Conservation (phyloP, 2,888 invertebrate species). For the Drosophila emarginata region DNA sequence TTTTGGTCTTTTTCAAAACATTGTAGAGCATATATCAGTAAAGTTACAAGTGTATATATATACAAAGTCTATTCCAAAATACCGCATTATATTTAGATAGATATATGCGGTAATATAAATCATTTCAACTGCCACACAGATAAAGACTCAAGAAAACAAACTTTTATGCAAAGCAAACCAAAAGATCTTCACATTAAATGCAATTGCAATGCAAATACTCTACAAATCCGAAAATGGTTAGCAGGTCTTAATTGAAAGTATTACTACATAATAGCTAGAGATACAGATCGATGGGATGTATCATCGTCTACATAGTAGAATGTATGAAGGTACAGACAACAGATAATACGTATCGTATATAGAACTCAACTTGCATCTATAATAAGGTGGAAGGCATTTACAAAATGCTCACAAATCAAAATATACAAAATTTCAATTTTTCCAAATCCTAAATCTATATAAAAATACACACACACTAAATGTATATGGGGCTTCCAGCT, state of each 20-base stretch:
- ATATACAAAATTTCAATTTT: neutral
- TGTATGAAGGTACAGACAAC: neutral
- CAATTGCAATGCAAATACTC: constrained; percentile 1
- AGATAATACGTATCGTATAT: neutral
- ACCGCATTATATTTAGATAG: too few species aligned
- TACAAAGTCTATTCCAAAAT: neutral
- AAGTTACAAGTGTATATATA: constrained; percentile 33
- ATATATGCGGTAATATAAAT: neutral
- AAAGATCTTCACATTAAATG: constrained; percentile 9
- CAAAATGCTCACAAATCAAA: neutral
- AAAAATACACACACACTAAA: neutral
- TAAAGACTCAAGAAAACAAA: neutral
- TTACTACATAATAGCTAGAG: constrained; percentile 33
- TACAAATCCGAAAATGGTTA: neutral
- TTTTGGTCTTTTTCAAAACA: constrained; percentile 8
- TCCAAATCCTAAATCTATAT: neutral
- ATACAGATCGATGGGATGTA: neutral
- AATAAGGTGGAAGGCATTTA: neutral
- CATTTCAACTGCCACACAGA: constrained; percentile 11
- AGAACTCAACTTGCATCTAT: too few species aligned
- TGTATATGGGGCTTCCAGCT: constrained; percentile 28
- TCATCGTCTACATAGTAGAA: neutral
- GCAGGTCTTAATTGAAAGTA: constrained; percentile 40
- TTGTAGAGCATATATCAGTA: neutral
- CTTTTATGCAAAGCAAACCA: constrained; percentile 2